Percentiles rank a stretch among this genome's conserved stretches.
Evolutionary conservation across 1,140 invertebrate species (phyloP).

Genomic region (Theocolax elegans): DNA sequence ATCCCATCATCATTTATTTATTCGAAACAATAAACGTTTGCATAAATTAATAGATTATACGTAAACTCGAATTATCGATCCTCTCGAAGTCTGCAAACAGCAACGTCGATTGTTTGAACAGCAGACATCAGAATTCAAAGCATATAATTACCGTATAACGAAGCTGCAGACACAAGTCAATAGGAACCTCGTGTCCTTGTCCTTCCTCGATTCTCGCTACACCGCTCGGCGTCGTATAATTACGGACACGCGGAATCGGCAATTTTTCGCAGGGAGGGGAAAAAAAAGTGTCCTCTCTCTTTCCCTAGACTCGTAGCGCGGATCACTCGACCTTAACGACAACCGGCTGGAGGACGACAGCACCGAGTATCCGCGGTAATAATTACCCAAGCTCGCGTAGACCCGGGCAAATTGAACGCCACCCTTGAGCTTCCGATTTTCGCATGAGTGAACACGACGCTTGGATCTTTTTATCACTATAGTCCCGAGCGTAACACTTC

Average conservation of each 20-base stretch:
- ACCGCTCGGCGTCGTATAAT: background rate
- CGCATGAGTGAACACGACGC: no score
- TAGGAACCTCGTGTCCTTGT: background rate
- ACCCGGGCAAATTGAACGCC: conserved; percentile 1
- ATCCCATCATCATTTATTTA: no score
- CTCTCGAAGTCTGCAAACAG: no score
- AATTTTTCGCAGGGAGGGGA: background rate
- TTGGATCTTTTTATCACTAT: no score
- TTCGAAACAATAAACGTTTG: no score
- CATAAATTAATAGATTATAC: no score
- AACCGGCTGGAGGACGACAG: background rate
- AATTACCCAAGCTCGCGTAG: background rate
- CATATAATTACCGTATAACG: no score
- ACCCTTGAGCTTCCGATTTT: conserved; percentile 9
- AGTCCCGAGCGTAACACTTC: no score
- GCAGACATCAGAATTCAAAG: no score
- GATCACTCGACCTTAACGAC: background rate
- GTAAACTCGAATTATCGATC: no score
- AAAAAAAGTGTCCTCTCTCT: conserved; percentile 3
- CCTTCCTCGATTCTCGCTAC: background rate
- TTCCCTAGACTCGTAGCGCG: background rate
- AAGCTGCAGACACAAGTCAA: no score
- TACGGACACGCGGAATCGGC: background rate
- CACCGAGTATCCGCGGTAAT: background rate
- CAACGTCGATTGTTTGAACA: no score